phyloP scores from a whole-genome alignment of 2,888 invertebrate genomes.

The Lepeophtheirus nordmannii region DNA sequence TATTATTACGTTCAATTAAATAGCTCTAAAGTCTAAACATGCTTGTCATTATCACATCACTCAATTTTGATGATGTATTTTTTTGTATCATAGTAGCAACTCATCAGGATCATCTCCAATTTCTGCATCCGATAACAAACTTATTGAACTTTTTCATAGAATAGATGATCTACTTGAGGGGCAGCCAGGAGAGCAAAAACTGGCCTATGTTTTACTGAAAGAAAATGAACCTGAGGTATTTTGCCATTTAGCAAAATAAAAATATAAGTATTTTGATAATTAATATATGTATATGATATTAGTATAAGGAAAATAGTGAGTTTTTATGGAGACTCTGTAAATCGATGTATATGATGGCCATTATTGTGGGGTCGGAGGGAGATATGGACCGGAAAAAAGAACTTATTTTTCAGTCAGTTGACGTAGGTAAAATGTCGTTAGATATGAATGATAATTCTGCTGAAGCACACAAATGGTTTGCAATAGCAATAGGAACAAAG shows the following conservation, averaged over 20 bases:
- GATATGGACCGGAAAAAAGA: conserved; percentile 34
- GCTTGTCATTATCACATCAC: no score
- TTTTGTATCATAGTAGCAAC: no score
- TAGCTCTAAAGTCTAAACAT: no score
- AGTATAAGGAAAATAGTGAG: conserved; percentile 31
- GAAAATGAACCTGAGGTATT: conserved; percentile 4
- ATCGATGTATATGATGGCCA: conserved; percentile 34
- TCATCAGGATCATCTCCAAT: no score
- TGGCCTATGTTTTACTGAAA: conserved; percentile 7
- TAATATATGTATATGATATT: no score
- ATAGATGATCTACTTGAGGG: conserved; percentile 20
- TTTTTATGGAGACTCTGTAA: conserved; percentile 38
- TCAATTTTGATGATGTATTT: no score
- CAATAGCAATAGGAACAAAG: conserved; percentile 48
- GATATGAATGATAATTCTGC: conserved; percentile 39
- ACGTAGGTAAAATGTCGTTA: conserved; percentile 43
- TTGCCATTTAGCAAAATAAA: not conserved
- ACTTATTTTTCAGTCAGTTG: conserved; percentile 38
- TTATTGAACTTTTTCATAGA: not conserved
- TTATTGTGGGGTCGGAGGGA: conserved; percentile 30
- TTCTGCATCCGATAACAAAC: no score
- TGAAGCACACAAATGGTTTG: conserved; percentile 55
- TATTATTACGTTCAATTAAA: no score
- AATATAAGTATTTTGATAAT: no score
- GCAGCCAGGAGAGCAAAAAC: conserved; percentile 4